Evolutionary conservation across 2,888 invertebrate genomes (phyloP).

Genomic region (Oxycera nigricornis): DNA sequence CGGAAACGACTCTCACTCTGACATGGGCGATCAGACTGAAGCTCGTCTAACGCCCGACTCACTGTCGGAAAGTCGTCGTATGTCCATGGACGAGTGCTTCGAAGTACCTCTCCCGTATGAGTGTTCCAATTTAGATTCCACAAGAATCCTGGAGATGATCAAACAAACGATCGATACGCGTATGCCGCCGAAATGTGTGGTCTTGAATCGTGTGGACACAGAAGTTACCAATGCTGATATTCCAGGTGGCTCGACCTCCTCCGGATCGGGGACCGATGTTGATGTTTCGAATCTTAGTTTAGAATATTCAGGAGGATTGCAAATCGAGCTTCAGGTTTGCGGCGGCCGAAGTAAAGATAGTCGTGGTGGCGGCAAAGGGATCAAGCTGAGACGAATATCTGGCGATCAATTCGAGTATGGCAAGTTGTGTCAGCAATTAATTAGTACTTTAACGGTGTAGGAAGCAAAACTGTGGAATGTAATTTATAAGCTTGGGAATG

Average conservation of each 20-base stretch:
- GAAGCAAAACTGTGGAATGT: background rate
- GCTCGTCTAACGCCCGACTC: slow-evolving; percentile 61
- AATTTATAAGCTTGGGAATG: background rate
- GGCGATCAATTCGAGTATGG: slow-evolving; percentile 89
- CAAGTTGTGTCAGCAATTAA: slow-evolving; percentile 85
- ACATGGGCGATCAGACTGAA: slow-evolving; percentile 65
- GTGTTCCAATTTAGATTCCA: slow-evolving; percentile 80
- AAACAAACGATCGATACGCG: slow-evolving; percentile 81
- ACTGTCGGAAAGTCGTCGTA: slow-evolving; percentile 55
- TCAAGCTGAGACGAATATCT: slow-evolving; percentile 85
- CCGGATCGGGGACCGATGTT: slow-evolving; percentile 51
- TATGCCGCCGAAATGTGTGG: slow-evolving; percentile 74
- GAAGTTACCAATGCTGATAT: slow-evolving; percentile 48
- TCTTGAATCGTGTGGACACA: slow-evolving; percentile 64
- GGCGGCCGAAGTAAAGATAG: slow-evolving; percentile 69
- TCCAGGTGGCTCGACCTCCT: slow-evolving; percentile 17
- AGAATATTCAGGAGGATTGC: slow-evolving; percentile 83
- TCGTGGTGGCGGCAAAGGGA: slow-evolving; percentile 76
- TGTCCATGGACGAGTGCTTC: slow-evolving; percentile 63
- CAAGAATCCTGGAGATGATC: slow-evolving; percentile 79
- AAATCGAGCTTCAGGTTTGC: slow-evolving; percentile 83
- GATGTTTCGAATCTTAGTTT: slow-evolving; percentile 69
- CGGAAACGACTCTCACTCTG: slow-evolving; percentile 63
- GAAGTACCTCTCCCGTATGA: slow-evolving; percentile 82
- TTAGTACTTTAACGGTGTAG: slow-evolving; percentile 83